Conservation (phyloP, 2,797 vertebrate species). For the Syngnathus acus region DNA sequence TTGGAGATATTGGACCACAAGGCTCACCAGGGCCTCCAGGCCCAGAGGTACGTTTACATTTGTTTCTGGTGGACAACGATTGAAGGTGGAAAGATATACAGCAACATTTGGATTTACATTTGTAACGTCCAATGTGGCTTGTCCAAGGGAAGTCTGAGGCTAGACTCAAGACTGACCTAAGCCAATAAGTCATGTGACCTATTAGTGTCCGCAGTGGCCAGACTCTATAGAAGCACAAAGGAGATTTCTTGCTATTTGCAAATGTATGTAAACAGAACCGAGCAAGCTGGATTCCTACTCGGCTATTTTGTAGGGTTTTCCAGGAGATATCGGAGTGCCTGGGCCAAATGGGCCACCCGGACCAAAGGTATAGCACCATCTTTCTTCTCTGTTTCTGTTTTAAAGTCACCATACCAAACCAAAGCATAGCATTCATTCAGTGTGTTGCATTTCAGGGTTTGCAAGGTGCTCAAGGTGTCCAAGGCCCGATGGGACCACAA, state of each 20-base stretch:
- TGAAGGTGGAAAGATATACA: no score
- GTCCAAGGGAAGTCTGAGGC: neutral
- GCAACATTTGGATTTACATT: neutral
- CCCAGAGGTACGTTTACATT: conserved; percentile 52
- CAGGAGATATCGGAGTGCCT: conserved; percentile 92
- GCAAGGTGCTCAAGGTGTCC: conserved; percentile 79
- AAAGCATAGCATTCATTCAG: neutral
- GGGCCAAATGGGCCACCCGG: conserved; percentile 91
- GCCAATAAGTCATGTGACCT: no score
- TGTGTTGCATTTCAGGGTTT: conserved; percentile 70
- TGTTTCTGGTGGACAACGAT: neutral
- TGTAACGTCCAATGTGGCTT: neutral
- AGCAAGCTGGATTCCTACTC: neutral
- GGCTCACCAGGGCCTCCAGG: conserved; percentile 59
- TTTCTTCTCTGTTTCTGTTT: neutral
- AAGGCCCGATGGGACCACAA: conserved; percentile 82
- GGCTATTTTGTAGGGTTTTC: conserved; percentile 82
- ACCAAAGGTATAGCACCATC: conserved; percentile 76
- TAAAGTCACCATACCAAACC: neutral
- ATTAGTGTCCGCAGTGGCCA: no score
- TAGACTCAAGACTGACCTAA: no score
- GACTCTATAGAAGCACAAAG: no score
- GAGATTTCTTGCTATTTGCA: neutral
- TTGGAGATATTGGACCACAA: conserved; percentile 52
- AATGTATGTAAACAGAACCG: neutral